Base-by-base conservation (phyloP, 2,113 vertebrate species). In the Loxodonta africana region DNA sequence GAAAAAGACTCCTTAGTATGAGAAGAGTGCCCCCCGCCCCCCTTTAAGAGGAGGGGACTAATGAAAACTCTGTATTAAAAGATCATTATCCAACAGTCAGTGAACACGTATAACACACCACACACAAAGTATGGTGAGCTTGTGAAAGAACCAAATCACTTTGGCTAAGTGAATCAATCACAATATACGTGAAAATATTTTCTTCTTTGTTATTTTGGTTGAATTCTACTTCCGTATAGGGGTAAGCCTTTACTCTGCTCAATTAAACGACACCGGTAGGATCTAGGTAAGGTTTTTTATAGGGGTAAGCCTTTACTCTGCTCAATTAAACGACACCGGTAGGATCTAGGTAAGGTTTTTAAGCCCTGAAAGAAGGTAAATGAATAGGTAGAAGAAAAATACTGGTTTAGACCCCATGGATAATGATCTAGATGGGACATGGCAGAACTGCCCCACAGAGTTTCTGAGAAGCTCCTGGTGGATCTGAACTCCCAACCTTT, bases 31-130 rank as follows among this genome's bases (percentile, higher is more conserved):
- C 28, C 41, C 20, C 23, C 21, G 18, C 17, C 10, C 63, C n/a
- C 83, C 18, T 44, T n/a, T 71, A 87, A 82, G 44, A 91, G n/a
- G 63, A 88, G 23, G 28, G 21, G 33, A 7, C 7, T 89, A 84
- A 92, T 20, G 17, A 92, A 83, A 25, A 69, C 6, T 46, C 76
- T 82, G 11, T 67, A 73, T 46, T 76, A 83, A 91, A 93, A 94
- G 25, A 57, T 53, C 28, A 60, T 28, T 28, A 74, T 26, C 20
- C 60, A 71, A 80, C 6, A 96, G 53, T 83, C 57, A 87, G 14
- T 6, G 69, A 95, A 83, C n/a, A 76, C 18, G 41, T 14, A 71
- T 0, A 84, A 30, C 23, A 71, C 25, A n/a, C 37, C 91, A 5
- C 37, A 85, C 12, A 77, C 3, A 92, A 81, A 15, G 46, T 9